Base-by-base conservation (phyloP, 2,113 vertebrate species). In the Cottus gobio region DNA sequence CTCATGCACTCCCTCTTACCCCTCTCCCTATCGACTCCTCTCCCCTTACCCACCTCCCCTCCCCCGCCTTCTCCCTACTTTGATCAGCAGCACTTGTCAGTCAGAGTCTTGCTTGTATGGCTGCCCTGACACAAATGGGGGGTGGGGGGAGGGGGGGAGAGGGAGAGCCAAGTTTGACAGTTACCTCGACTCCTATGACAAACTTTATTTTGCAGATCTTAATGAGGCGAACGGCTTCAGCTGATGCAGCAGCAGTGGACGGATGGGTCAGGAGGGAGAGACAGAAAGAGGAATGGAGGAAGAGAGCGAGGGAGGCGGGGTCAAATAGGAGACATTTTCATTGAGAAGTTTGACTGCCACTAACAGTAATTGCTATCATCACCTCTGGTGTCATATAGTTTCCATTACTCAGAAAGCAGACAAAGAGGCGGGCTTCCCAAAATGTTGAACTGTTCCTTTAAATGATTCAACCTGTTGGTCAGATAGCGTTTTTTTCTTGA, bases 141-240 rank as follows among this genome's bases (percentile, higher is more conserved):
- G n/a, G n/a, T n/a, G n/a, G 71, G 70, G 75, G 82, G 63, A 75
- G 26, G 26, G 91, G 93, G 92, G 93, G 92, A 90, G 90, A 78
- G 61, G 72, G 30, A 62, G 74, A 80, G 80, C 72, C 77, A 64
- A 79, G 77, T 85, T 89, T 89, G 78, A 83, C 58, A 77, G 90
- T 90, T 91, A 91, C 92, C 90, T 92, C 91, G 87, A 83, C 83
- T 87, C 71, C 20, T 26, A 18, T 52, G 78, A 87, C 86, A 84
- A 91, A 91, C 83, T 90, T 90, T 89, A 76, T 80, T 89, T 86
- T 77, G 75, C 28, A 68, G 75, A 84, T 90, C 79, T 71, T 89
- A 86, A 88, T 85, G 79, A 83, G 16, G 71, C 50, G 79, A 6
- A 84, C 34, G 72, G 56, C 60, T 72, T 26, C 61, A 85, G 80